Conservation (phyloP, 2,113 vertebrate species). For the Paralichthys olivaceus region DNA sequence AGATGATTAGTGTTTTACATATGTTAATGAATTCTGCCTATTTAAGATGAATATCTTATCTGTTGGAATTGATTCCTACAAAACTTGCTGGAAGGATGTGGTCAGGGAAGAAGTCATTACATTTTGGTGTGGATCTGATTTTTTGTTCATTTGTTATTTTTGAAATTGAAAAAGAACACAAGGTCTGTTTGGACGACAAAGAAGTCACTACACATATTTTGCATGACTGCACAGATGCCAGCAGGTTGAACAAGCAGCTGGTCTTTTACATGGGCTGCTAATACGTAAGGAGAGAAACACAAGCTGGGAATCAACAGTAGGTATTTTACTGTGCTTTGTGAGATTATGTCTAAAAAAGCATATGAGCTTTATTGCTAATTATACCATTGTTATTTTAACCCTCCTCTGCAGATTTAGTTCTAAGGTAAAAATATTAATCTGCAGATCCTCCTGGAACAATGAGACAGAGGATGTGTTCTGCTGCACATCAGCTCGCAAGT, state of each 20-base stretch:
- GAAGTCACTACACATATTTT: not conserved
- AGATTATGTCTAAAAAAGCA: constrained; percentile 4
- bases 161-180: not conserved
- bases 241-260: not conserved
- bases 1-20: constrained; percentile 34
- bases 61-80: not conserved
- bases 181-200: not conserved
- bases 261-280: not conserved
- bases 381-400: constrained; percentile 41
- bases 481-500: constrained; percentile 36
- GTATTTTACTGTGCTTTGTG: not conserved
- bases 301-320: not conserved
- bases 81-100: too few species aligned
- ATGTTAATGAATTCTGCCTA: constrained; percentile 16
- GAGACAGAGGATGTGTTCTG: constrained; percentile 32
- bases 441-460: constrained; percentile 27
- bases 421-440: constrained; percentile 53
- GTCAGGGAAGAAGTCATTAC: too few species aligned
- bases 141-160: too few species aligned
- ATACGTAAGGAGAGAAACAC: not conserved
- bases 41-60: constrained; percentile 1
- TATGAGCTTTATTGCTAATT: constrained; percentile 27
- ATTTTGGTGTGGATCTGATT: too few species aligned
- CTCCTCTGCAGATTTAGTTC: constrained; percentile 42
- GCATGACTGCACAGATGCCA: not conserved